A percentile compares a stretch with the other conserved stretches of the same genome.
These are phyloP conservation scores for Eciton burchellii DNA, from an alignment of 1,140 invertebrate species.

Conservation along the genomic window DNA sequence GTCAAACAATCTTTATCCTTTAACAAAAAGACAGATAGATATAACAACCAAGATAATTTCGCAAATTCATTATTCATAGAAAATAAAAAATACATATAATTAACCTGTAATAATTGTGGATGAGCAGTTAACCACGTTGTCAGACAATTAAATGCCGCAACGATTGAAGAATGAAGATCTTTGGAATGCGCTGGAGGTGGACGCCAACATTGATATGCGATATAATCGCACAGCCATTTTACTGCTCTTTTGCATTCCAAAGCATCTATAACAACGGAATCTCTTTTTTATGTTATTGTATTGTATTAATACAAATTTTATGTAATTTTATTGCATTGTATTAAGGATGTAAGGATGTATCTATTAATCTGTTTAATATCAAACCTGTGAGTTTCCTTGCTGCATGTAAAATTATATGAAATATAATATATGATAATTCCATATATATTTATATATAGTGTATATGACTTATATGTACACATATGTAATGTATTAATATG, in stretches of 20 bases:
- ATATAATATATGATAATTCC: not conserved
- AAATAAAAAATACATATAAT: constrained; percentile 8
- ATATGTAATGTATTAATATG: no score
- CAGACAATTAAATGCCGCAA: constrained; percentile 96
- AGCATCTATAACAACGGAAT: constrained; percentile 87
- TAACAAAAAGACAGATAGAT: constrained; percentile 11
- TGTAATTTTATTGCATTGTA: no score
- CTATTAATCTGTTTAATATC: constrained; percentile 44
- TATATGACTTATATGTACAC: constrained; percentile 30
- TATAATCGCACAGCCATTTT: constrained; percentile 99
- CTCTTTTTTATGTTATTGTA: not conserved
- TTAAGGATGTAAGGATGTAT: not conserved
- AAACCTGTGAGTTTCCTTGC: constrained; percentile 84
- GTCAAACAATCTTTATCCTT: constrained; percentile 96
- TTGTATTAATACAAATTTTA: no score
- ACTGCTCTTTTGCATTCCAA: constrained; percentile 96
- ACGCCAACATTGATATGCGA: constrained; percentile 97
- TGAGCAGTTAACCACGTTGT: constrained; percentile 96
- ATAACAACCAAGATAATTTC: constrained; percentile 16
- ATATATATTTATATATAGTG: constrained; percentile 17
- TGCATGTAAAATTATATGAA: constrained; percentile 75
- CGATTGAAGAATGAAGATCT: constrained; percentile 99
- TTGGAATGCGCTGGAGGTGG: constrained; percentile 98
- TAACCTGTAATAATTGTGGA: constrained; percentile 90
- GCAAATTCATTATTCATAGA: constrained; percentile 18